Evolutionary conservation across 2,797 vertebrate genomes (phyloP).

Genomic region (Anguilla megastoma): DNA sequence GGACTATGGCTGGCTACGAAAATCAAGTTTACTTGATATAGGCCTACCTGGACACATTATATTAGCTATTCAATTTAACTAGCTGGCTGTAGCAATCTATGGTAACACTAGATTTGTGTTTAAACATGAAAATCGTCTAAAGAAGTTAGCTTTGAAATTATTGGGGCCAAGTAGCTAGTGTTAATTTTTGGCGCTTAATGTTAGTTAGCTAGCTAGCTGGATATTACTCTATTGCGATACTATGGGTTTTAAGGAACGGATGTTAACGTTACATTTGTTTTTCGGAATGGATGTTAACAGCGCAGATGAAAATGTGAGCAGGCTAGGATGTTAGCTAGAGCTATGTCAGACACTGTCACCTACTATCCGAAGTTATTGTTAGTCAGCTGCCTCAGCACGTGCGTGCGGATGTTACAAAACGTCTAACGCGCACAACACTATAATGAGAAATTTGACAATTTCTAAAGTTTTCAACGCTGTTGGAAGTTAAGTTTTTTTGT

Average conservation of each 20-base stretch:
- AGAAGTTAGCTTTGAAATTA: background rate
- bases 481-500: too few relatives aligned
- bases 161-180: background rate
- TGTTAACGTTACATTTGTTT: background rate
- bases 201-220: too few relatives aligned
- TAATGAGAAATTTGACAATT: too few relatives aligned
- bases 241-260: too few relatives aligned
- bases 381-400: background rate
- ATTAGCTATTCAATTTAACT: background rate
- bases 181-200: background rate
- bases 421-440: background rate
- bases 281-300: background rate
- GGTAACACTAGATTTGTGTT: background rate
- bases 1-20: too few relatives aligned
- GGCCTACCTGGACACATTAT: background rate
- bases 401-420: background rate
- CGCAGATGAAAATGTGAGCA: too few relatives aligned
- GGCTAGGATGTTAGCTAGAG: too few relatives aligned
- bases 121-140: background rate
- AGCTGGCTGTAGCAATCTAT: background rate
- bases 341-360: background rate
- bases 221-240: background rate
- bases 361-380: background rate
- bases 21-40: background rate
- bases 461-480: background rate